Evolutionary conservation across 2,888 invertebrate genomes (phyloP), one percentile per base, ranked within the genome.

Genomic region (Drosophila putrida): DNA sequence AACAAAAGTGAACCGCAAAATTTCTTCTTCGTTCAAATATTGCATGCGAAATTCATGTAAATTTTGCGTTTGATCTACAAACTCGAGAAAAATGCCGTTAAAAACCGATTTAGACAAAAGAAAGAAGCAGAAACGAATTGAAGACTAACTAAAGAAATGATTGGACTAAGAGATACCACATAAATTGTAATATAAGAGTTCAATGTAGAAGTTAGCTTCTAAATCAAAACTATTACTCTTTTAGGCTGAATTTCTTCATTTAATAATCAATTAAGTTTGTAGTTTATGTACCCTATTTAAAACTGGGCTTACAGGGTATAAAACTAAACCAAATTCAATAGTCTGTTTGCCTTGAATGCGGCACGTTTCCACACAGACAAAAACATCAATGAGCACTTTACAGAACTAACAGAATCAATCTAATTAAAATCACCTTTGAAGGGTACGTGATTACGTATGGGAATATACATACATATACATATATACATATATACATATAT

Each of bases 361-460:
- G 55, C 58, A 76, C 33, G 46, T 55, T 73, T 57, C n/a, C 36
- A 10, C 25, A 27, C 31, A 10, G 20, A 46, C 28, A 46, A 15
- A 33, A 43, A 49, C 49, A 54, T n/a, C 53, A 46, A 25, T 54
- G 6, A 36, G 27, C 55, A 46, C 31, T 20, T 36, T 36, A 47
- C 33, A 36, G 28, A 66, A 57, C 51, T 78, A 41, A 65, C 88
- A 62, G 50, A 63, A 51, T 27, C 77, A 70, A 80, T 88, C 86
- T 88, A 83, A 85, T 88, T 83, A 88, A 78, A 78, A 55, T 80
- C 88, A 83, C 88, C 86, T 83, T 79, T 61, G 55, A 80, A 80
- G 85, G 80, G 62, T 60, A 59, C 35, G 9, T 1, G 20, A 41
- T 33, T 20, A 54, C 43, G 9, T 28, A 43, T 2, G n/a, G n/a